These are phyloP conservation scores for Ophiodon elongatus DNA, from an alignment of 2,113 vertebrate genomes.

Conservation along the genomic window DNA sequence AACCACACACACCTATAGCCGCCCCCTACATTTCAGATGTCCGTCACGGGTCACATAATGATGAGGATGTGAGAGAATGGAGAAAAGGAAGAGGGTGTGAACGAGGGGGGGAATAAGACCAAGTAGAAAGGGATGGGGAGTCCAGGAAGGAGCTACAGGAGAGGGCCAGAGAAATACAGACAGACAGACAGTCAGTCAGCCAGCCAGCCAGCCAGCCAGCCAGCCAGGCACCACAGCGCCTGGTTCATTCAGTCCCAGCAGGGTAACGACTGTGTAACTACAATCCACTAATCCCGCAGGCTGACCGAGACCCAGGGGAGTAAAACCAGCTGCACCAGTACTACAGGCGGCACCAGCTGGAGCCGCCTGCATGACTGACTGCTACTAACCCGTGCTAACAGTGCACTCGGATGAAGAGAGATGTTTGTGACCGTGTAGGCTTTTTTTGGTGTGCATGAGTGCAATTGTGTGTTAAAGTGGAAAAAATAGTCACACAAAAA, in stretches of 20 bases:
- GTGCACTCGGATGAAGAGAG: conserved; percentile 12
- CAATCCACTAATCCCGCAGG: conserved; percentile 60
- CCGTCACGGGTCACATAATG: conserved; percentile 19
- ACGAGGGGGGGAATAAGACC: not conserved
- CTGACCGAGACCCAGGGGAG: conserved; percentile 52
- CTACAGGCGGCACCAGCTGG: conserved; percentile 48
- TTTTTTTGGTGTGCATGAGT: conserved; percentile 2
- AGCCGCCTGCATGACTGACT: conserved; percentile 30
- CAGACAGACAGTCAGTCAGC: not conserved
- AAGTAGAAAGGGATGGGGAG: not conserved
- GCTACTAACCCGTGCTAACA: conserved; percentile 26
- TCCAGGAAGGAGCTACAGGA: conserved; percentile 15
- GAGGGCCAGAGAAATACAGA: conserved; percentile 6
- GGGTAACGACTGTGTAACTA: conserved; percentile 59
- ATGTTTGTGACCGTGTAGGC: conserved; percentile 4
- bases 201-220: too few relatives aligned
- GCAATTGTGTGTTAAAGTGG: conserved; percentile 49
- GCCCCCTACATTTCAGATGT: conserved; percentile 20
- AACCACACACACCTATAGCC: not conserved
- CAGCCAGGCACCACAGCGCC: not conserved
- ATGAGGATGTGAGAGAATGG: not conserved
- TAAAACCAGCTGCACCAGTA: conserved; percentile 50
- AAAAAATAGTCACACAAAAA: conserved; percentile 22
- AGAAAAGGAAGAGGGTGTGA: not conserved
- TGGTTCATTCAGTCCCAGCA: conserved; percentile 49